Base-by-base conservation (phyloP, 1,140 invertebrate species). In the Magallana ariakensis region DNA sequence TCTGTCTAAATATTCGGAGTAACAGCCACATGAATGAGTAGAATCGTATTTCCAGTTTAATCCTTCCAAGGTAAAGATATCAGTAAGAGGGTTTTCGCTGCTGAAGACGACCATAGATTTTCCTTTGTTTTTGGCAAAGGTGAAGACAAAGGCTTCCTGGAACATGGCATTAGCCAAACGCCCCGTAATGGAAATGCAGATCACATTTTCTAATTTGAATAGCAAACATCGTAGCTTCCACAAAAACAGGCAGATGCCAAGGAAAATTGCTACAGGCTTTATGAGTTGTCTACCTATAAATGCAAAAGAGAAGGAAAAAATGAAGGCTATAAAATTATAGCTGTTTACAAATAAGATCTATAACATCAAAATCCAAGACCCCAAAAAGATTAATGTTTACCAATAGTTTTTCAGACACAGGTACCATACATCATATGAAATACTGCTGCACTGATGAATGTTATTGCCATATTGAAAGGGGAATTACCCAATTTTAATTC, bases 101-200 rank as follows among this genome's bases (percentile, higher is more conserved):
- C 57, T 16, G 60, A 81, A 85, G 10, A 85, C n/a, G 33, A 89
- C 82, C 13, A 85, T 54, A 7, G 83, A 19, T 56, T 54, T 54
- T 7, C 85, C 57, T 62, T 54, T 85, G 7, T 70, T 80, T 22
- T 85, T 81, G 13, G 85, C 85, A 53, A 82, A 81, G 15, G 55
- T 56, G 55, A 70, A 87, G 7, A 66, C 57, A 85, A 89, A 89
- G 26, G 88, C 85, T 82, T 87, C 84, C 26, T 87, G 82, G 19
- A 89, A 89, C 88, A 89, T 89, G 16, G 75, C 66, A 75, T 89
- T 89, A 0, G 70, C 88, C 5, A 87, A 26, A 55, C 85, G 55
- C 19, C 66, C 88, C 19, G 16, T 7, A 11, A 87, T 83, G 19
- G 56, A 85, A 75, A 89, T 22, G 33, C 88, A 89, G 3, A 89